phyloP scores from a whole-genome alignment of 2,888 invertebrate genomes.

The Ormyrus thymus region DNA sequence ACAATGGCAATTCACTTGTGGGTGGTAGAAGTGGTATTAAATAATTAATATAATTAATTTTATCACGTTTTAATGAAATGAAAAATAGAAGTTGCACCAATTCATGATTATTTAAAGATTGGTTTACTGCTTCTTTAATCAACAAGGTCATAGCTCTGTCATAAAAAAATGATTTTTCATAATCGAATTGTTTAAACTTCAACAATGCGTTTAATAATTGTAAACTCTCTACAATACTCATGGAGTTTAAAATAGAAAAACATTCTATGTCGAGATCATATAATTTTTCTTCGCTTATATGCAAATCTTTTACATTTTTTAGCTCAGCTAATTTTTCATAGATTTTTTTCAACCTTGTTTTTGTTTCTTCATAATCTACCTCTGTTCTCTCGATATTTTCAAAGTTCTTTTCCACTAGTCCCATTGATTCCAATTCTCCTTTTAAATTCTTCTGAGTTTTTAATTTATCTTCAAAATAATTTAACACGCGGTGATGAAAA shows the following conservation, averaged over 20 bases:
- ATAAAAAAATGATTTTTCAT: conserved; percentile 44
- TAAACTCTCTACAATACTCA: conserved; percentile 46
- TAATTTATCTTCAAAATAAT: conserved; percentile 34
- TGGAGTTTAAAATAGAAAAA: conserved; percentile 36
- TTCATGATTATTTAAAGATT: conserved; percentile 33
- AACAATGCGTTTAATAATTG: conserved; percentile 48
- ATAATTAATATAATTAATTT: conserved; percentile 15
- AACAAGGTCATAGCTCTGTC: conserved; percentile 49
- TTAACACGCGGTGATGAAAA: conserved; percentile 35
- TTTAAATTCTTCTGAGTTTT: background rate
- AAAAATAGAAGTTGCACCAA: conserved; percentile 57
- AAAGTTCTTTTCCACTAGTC: too few relatives aligned
- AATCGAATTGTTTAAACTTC: conserved; percentile 26
- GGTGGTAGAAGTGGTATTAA: conserved; percentile 53
- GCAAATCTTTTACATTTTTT: too few relatives aligned
- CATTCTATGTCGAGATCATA: conserved; percentile 31
- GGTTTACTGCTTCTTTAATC: conserved; percentile 24
- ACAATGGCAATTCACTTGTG: conserved; percentile 47
- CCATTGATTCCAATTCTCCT: too few relatives aligned
- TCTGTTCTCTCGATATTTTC: too few relatives aligned
- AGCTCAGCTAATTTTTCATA: too few relatives aligned
- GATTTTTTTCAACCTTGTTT: too few relatives aligned
- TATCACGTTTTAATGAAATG: conserved; percentile 49
- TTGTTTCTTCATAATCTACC: too few relatives aligned
- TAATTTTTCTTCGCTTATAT: background rate